Evolutionary conservation across 1,140 invertebrate species (phyloP).

Genomic region (Atta colombica): DNA sequence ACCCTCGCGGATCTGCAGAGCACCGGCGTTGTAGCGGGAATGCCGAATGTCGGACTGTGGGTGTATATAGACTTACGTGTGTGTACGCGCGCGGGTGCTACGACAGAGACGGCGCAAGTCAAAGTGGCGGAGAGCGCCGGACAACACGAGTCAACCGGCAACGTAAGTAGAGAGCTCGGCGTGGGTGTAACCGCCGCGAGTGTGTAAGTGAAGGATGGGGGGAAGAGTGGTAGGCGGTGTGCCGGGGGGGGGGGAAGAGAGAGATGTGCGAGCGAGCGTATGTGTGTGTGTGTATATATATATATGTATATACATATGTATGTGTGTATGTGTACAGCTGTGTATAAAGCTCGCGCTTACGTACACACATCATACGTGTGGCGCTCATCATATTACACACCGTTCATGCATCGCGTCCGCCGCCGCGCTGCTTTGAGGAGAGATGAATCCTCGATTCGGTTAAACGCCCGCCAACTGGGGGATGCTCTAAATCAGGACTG

Average conservation of each 20-base stretch:
- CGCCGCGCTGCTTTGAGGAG: conserved; percentile 68
- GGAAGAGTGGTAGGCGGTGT: not conserved
- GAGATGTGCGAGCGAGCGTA: not conserved
- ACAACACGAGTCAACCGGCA: conserved; percentile 74
- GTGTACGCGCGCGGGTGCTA: not conserved
- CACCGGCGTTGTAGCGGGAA: conserved; percentile 19
- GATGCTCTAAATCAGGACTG: conserved; percentile 73
- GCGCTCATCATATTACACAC: conserved; percentile 80
- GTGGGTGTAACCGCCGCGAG: conserved; percentile 75
- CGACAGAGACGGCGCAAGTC: conserved; percentile 68
- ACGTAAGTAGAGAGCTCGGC: conserved; percentile 77
- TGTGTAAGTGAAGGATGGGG: conserved; percentile 50
- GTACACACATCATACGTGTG: conserved; percentile 66
- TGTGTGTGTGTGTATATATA: not conserved
- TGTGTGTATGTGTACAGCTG: not conserved
- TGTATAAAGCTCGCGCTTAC: conserved; percentile 17
- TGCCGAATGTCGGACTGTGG: conserved; percentile 46
- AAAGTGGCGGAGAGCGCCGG: conserved; percentile 72
- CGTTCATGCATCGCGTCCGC: conserved; percentile 75
- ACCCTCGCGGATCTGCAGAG: conserved; percentile 40
- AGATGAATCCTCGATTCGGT: conserved; percentile 77
- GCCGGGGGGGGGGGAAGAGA: no score
- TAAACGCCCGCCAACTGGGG: conserved; percentile 72
- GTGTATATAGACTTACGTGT: not conserved
- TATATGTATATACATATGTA: no score